Evolutionary conservation across 2,888 invertebrate species (phyloP).

Genomic region (Ophion ventricosus): DNA sequence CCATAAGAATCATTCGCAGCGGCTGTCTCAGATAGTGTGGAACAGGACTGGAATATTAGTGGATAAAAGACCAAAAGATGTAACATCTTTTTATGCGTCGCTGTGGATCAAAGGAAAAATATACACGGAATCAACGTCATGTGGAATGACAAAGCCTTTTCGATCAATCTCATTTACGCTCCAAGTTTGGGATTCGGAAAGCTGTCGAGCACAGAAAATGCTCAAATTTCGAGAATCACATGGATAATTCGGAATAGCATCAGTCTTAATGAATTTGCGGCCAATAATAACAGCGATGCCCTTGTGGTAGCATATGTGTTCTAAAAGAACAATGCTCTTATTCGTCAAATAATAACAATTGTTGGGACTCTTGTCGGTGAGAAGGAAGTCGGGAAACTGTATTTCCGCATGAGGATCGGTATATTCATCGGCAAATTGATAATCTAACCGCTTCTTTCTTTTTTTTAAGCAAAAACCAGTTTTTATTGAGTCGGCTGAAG

Average conservation of each 20-base stretch:
- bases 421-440: neutral
- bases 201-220: neutral
- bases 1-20: too few relatives aligned
- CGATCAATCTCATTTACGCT: conserved; percentile 25
- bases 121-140: conserved; percentile 11
- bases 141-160: conserved; percentile 37
- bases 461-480: conserved; percentile 1
- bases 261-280: conserved; percentile 21
- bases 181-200: conserved; percentile 43
- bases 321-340: conserved; percentile 24
- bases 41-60: neutral
- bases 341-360: conserved; percentile 28
- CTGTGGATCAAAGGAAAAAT: conserved; percentile 38
- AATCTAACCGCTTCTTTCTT: neutral
- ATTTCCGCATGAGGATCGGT: conserved; percentile 25
- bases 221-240: conserved; percentile 1
- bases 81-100: neutral
- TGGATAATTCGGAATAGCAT: conserved; percentile 3
- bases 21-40: neutral
- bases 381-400: conserved; percentile 18
- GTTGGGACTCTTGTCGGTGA: neutral
- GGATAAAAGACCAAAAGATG: neutral
- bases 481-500: neutral
- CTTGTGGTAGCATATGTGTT: conserved; percentile 8
- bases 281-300: conserved; percentile 26